A percentile compares a stretch with the other conserved stretches of the same genome.
Conservation (phyloP, 2,888 invertebrate species). For the Xanthostigma xanthostigma region DNA sequence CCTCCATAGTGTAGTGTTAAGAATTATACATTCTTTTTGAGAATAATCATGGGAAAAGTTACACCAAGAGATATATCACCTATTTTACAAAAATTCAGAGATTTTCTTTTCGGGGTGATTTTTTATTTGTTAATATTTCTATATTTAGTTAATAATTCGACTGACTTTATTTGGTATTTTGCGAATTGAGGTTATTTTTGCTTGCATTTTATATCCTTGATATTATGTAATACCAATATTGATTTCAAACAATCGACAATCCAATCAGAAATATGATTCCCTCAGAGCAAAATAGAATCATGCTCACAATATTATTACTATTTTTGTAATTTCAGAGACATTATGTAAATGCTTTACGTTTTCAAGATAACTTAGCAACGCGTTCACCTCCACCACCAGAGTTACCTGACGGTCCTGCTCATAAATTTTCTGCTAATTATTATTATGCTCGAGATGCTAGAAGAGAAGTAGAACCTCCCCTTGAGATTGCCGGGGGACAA, state of each 20-base stretch:
- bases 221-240: too few relatives aligned
- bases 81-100: conserved; percentile 40
- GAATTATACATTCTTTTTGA: neutral
- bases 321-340: conserved; percentile 33
- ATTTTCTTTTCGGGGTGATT: conserved; percentile 50
- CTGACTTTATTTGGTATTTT: too few relatives aligned
- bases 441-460: conserved; percentile 74
- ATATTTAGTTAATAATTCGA: too few relatives aligned
- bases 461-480: conserved; percentile 57
- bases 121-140: neutral
- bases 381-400: conserved; percentile 71
- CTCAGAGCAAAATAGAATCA: neutral
- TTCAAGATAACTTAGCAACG: conserved; percentile 45
- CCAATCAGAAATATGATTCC: conserved; percentile 1
- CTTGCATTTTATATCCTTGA: too few relatives aligned
- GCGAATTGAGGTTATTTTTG: too few relatives aligned
- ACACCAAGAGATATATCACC: conserved; percentile 49
- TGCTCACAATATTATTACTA: neutral
- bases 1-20: too few relatives aligned
- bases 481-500: conserved; percentile 31
- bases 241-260: too few relatives aligned
- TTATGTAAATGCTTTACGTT: conserved; percentile 47
- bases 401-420: conserved; percentile 69
- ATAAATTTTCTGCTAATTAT: conserved; percentile 67
- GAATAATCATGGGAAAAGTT: conserved; percentile 26